Percentiles rank a stretch among this genome's conserved stretches.
These are phyloP conservation scores for Setipinna tenuifilis DNA, from an alignment of 2,797 vertebrate genomes.

Conservation along the genomic window DNA sequence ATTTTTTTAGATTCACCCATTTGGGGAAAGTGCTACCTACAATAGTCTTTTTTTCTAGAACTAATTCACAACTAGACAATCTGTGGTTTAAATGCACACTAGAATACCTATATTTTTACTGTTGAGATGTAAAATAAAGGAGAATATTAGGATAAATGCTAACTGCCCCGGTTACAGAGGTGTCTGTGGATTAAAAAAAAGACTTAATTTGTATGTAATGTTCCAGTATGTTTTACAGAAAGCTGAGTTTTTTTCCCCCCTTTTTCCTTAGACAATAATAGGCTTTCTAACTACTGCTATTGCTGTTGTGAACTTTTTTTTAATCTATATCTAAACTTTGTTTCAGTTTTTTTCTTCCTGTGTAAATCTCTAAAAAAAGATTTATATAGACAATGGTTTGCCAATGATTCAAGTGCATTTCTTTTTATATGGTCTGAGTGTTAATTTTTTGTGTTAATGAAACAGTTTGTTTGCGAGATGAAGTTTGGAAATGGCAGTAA, in stretches of 20 bases:
- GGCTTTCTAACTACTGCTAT: slow-evolving; percentile 24
- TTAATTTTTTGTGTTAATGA: slow-evolving; percentile 10
- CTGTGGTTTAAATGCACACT: slow-evolving; percentile 99
- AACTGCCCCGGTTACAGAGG: slow-evolving; percentile 47
- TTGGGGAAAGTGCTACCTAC: slow-evolving; percentile 97
- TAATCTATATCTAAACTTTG: slow-evolving; percentile 16
- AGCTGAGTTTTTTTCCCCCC: not conserved
- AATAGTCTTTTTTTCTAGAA: slow-evolving; percentile 99
- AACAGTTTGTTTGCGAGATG: slow-evolving; percentile 13
- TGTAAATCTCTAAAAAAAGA: slow-evolving; percentile 24
- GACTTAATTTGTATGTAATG: slow-evolving; percentile 32
- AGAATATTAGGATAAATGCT: slow-evolving; percentile 83
- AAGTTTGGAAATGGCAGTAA: slow-evolving; percentile 24
- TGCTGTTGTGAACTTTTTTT: slow-evolving; percentile 12
- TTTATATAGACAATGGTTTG: slow-evolving; percentile 26
- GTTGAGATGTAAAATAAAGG: slow-evolving; percentile 87
- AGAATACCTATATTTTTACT: slow-evolving; percentile 99
- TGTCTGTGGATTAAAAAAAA: slow-evolving; percentile 28
- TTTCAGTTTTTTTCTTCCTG: slow-evolving; percentile 8
- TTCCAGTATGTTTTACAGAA: slow-evolving; percentile 29
- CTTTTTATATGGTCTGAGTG: slow-evolving; percentile 24
- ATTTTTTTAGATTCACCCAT: slow-evolving; percentile 90
- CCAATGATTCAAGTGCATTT: slow-evolving; percentile 24
- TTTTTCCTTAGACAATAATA: not conserved
- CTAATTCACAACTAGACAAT: slow-evolving; percentile 99